Conservation (phyloP, 2,888 invertebrate species). For the Mythimna vitellina region DNA sequence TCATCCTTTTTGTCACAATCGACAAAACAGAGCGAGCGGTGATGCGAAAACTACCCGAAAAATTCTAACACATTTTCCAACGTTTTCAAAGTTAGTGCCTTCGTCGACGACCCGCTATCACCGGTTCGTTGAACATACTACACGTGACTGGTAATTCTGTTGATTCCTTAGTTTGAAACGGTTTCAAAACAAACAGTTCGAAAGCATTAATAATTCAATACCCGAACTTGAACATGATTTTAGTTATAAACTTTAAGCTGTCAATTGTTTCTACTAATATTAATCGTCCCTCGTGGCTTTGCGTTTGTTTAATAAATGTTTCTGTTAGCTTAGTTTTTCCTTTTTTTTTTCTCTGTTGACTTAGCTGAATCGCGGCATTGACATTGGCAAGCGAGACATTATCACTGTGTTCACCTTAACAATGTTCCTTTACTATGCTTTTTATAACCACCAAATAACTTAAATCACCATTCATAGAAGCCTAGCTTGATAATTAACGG, state of each 20-base stretch:
- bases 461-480: too few species aligned
- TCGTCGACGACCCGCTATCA: conserved; percentile 14
- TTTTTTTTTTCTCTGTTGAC: neutral
- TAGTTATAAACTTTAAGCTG: conserved; percentile 11
- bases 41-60: conserved; percentile 42
- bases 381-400: neutral
- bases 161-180: conserved; percentile 33
- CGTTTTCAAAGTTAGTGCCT: conserved; percentile 35
- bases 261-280: conserved; percentile 18
- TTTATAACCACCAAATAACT: neutral
- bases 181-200: conserved; percentile 58
- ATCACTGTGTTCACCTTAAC: neutral
- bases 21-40: conserved; percentile 28
- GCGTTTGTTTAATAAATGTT: conserved; percentile 8
- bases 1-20: conserved; percentile 42
- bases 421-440: neutral
- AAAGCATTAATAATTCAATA: conserved; percentile 57
- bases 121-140: conserved; percentile 63
- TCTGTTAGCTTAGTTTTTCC: neutral
- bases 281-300: conserved; percentile 8
- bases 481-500: too few species aligned
- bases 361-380: neutral
- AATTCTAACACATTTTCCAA: conserved; percentile 46
- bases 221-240: conserved; percentile 36
- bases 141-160: conserved; percentile 50